Conservation (phyloP, 2,888 invertebrate genomes). For the Drosophila bunnanda region DNA sequence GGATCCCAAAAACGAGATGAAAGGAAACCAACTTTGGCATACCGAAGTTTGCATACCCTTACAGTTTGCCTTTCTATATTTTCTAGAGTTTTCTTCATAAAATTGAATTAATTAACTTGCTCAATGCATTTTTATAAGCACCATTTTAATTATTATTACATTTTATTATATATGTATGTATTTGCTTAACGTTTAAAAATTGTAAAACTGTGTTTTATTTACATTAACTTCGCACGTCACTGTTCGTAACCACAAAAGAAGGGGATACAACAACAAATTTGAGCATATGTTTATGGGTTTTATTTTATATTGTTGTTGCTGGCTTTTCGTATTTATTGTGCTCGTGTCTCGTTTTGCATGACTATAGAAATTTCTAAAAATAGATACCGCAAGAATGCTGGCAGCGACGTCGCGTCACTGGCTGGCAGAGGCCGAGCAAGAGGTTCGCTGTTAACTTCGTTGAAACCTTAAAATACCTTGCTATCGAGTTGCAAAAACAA, state of each 20-base stretch:
- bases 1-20: neutral
- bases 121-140: no score
- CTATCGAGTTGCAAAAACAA: neutral
- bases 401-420: neutral
- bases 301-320: constrained; percentile 23
- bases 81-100: no score
- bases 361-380: constrained; percentile 42
- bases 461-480: neutral
- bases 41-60: neutral
- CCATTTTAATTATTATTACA: neutral
- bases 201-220: neutral
- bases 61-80: neutral
- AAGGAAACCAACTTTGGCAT: neutral
- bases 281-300: constrained; percentile 33
- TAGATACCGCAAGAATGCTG: constrained; percentile 29
- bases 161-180: neutral
- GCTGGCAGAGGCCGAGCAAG: neutral
- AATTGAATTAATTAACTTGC: no score
- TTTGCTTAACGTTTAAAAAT: neutral
- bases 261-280: constrained; percentile 5
- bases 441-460: constrained; percentile 1
- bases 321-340: constrained; percentile 45
- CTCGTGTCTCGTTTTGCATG: constrained; percentile 45
- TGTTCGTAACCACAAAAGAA: neutral
- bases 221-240: neutral